Evolutionary conservation across 1,140 invertebrate genomes (phyloP).

Genomic region (Zaprionus inermis): DNA sequence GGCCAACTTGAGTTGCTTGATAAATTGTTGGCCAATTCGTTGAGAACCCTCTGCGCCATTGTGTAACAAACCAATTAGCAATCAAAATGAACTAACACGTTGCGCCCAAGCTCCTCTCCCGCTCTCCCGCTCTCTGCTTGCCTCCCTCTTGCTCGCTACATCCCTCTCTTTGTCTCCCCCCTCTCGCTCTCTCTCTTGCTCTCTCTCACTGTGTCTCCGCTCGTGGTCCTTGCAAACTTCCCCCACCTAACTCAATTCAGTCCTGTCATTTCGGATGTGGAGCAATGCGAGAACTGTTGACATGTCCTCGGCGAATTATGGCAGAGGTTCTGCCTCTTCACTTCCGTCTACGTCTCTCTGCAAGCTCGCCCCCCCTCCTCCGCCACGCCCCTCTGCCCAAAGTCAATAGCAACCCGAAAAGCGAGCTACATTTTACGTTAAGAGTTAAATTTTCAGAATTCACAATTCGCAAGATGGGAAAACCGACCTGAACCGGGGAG

Average conservation of each 20-base stretch:
- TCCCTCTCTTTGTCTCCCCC: background rate
- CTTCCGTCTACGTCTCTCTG: background rate
- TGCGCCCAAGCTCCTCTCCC: constrained; percentile 11
- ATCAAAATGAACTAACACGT: constrained; percentile 83
- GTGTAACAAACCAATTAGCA: constrained; percentile 84
- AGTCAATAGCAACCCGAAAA: constrained; percentile 56
- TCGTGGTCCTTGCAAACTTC: background rate
- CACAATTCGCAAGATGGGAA: constrained; percentile 78
- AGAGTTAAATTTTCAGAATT: constrained; percentile 82
- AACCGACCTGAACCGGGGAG: constrained; percentile 43
- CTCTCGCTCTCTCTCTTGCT: background rate
- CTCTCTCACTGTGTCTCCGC: background rate
- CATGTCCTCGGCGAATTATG: constrained; percentile 79
- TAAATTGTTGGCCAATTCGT: constrained; percentile 83
- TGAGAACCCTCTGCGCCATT: constrained; percentile 75
- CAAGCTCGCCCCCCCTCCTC: background rate
- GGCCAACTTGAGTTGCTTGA: constrained; percentile 42
- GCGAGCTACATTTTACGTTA: constrained; percentile 58
- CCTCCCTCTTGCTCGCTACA: background rate
- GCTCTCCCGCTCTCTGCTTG: background rate
- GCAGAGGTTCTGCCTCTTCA: constrained; percentile 34
- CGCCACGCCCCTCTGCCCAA: background rate
- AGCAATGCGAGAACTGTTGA: constrained; percentile 68
- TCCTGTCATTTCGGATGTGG: constrained; percentile 46
- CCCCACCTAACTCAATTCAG: constrained; percentile 15